Evolutionary conservation across 2,797 vertebrate genomes (phyloP).

Genomic region (Micromesistius poutassou): DNA sequence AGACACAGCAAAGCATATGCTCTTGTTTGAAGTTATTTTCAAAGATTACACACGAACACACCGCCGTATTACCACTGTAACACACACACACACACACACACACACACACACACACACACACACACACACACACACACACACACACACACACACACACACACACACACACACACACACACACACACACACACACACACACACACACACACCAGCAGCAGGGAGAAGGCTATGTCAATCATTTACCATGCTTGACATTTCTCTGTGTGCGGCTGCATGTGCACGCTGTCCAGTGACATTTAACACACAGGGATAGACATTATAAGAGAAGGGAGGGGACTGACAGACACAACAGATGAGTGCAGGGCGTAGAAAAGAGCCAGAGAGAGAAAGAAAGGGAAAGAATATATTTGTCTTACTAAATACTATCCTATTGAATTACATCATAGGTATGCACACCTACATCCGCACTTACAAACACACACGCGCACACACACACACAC

Average conservation of each 20-base stretch:
- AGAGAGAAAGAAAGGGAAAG: constrained; percentile 6
- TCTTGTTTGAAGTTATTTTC: too few relatives aligned
- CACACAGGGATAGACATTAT: constrained; percentile 30
- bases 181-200: constrained; percentile 17
- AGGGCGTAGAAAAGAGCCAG: neutral
- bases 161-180: constrained; percentile 15
- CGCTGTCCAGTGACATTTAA: constrained; percentile 69
- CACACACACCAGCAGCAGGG: neutral
- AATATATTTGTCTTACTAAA: neutral
- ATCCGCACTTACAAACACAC: neutral
- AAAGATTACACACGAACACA: too few relatives aligned
- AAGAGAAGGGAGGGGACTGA: neutral
- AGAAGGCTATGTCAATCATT: constrained; percentile 15
- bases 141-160: constrained; percentile 7
- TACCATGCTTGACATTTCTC: constrained; percentile 69
- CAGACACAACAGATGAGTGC: too few relatives aligned
- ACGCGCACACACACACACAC: neutral
- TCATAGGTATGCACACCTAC: neutral
- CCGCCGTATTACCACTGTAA: too few relatives aligned
- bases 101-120: constrained; percentile 14
- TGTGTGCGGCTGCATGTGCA: constrained; percentile 58
- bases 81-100: neutral
- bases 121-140: constrained; percentile 11
- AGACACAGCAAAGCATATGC: too few relatives aligned
- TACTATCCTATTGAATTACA: neutral